A percentile compares a stretch with the other conserved stretches of the same genome.
Evolutionary conservation across 1,140 invertebrate species (phyloP).

Genomic region (Schlechtendalia chinensis): DNA sequence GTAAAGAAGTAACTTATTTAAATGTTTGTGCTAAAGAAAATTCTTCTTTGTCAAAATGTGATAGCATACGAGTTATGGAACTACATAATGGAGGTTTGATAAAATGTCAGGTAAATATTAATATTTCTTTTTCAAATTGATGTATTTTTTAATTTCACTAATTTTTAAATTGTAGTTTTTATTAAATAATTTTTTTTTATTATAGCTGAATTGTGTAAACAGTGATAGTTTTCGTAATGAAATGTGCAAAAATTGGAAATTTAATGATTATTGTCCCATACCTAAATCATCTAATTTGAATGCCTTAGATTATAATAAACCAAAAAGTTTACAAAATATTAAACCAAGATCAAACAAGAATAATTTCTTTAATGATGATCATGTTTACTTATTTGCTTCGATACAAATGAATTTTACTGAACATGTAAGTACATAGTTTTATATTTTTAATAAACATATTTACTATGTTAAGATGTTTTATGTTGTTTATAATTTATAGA

Average conservation of each 20-base stretch:
- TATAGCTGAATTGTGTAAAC: constrained; percentile 26
- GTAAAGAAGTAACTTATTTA: constrained; percentile 45
- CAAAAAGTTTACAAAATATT: constrained; percentile 5
- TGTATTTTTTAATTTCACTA: neutral
- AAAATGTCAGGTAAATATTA: constrained; percentile 19
- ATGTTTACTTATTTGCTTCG: constrained; percentile 4
- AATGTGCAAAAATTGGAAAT: neutral
- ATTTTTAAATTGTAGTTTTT: neutral
- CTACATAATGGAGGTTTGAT: neutral
- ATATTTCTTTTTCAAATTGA: neutral
- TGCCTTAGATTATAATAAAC: neutral
- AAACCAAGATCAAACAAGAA: neutral
- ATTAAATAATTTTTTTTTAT: neutral
- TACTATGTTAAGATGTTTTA: neutral
- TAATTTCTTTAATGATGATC: constrained; percentile 4
- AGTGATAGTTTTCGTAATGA: constrained; percentile 16
- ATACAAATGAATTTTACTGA: neutral
- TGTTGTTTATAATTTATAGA: neutral
- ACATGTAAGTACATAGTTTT: neutral
- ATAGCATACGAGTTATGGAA: neutral
- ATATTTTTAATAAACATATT: neutral
- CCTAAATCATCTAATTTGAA: neutral
- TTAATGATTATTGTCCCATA: neutral
- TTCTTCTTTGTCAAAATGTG: neutral
- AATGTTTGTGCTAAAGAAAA: constrained; percentile 3